A percentile compares a stretch with the other conserved stretches of the same genome.
These are phyloP conservation scores for Lumbricus terrestris DNA, from an alignment of 2,888 invertebrate species.

Conservation along the genomic window DNA sequence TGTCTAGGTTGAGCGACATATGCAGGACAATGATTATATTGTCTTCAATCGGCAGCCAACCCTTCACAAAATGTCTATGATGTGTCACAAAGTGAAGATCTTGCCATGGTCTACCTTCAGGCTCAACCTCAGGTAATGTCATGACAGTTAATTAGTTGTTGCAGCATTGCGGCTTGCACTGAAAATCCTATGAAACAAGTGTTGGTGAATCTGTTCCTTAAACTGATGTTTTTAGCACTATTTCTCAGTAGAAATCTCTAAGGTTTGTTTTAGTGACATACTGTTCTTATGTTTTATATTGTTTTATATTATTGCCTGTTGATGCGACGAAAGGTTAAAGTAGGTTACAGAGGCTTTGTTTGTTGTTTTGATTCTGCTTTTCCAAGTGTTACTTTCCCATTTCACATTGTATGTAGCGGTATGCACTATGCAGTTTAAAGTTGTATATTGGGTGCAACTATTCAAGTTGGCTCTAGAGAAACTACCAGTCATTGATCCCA, in stretches of 20 bases:
- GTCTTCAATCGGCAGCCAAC: slow-evolving; percentile 99
- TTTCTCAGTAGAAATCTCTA: not conserved
- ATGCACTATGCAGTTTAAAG: too few species aligned
- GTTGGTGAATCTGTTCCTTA: not conserved
- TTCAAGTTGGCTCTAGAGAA: not conserved
- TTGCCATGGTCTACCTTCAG: slow-evolving; percentile 99
- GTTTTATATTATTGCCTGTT: too few species aligned
- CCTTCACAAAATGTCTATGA: slow-evolving; percentile 99
- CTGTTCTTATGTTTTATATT: not conserved
- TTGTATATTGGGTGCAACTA: not conserved
- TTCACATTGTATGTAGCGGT: not conserved
- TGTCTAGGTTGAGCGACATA: slow-evolving; percentile 82
- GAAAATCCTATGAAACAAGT: not conserved
- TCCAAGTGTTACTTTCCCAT: not conserved
- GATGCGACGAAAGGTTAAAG: not conserved
- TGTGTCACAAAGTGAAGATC: slow-evolving; percentile 86
- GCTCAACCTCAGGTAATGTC: slow-evolving; percentile 79
- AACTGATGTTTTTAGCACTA: not conserved
- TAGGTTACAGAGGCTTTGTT: not conserved
- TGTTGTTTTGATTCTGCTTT: not conserved
- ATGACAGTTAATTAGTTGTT: not conserved
- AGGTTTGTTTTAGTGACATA: not conserved
- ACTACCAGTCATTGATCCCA: not conserved
- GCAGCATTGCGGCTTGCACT: not conserved
- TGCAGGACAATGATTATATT: slow-evolving; percentile 94